Conservation (phyloP, 2,113 vertebrate genomes). For the Pygoscelis adeliae region DNA sequence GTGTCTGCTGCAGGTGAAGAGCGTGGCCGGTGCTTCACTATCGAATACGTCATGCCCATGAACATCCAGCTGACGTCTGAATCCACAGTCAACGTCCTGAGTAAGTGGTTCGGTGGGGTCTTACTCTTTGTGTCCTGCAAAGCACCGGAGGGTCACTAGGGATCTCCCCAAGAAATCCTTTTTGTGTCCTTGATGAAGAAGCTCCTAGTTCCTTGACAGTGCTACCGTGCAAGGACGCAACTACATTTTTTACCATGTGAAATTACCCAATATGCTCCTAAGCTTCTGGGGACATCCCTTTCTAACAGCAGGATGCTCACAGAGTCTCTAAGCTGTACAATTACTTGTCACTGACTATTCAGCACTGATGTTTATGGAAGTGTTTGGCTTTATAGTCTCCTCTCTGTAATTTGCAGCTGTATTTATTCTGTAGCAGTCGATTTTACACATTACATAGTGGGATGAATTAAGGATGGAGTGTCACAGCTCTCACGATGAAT, state of each 20-base stretch:
- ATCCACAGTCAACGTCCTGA: conserved; percentile 91
- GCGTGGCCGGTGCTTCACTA: conserved; percentile 92
- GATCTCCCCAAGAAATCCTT: neutral
- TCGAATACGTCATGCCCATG: conserved; percentile 95
- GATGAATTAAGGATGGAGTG: neutral
- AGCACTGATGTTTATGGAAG: neutral
- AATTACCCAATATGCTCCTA: neutral
- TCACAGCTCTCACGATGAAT: neutral
- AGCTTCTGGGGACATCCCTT: neutral
- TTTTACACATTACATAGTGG: neutral
- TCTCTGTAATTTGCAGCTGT: neutral
- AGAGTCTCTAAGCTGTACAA: neutral
- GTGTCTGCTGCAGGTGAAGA: conserved; percentile 85
- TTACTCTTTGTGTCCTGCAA: neutral
- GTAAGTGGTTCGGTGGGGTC: conserved; percentile 73
- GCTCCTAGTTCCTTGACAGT: neutral
- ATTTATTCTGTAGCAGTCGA: neutral
- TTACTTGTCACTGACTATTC: neutral
- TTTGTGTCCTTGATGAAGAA: neutral
- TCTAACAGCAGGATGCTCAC: neutral
- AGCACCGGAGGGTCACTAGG: neutral
- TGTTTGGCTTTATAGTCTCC: neutral
- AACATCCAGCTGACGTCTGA: conserved; percentile 92
- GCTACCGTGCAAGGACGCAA: neutral
- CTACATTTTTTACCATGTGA: neutral